Evolutionary conservation across 2,888 invertebrate species (phyloP), one percentile per base, ranked within the genome.

Genomic region (Cheilosia urbana): DNA sequence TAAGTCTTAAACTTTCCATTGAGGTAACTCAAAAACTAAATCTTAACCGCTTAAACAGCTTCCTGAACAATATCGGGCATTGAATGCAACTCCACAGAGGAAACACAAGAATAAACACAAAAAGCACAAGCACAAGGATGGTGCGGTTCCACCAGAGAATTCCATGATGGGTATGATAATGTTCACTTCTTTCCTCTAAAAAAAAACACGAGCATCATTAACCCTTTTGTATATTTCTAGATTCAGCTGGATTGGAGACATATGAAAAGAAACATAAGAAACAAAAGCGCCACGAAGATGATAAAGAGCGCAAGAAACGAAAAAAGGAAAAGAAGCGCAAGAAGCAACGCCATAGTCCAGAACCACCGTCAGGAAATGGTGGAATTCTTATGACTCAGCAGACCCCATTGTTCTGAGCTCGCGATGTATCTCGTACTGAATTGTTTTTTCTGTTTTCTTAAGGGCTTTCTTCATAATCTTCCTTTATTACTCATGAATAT

Each of bases 201-300:
- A 5, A 27, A 2, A 24, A 51, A 7, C 34, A 24, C 21, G 5
- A 37, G 3, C 9, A n/a, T 0, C 11, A n/a, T 1, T 4, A 42
- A 63, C 19, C 27, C 1, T 60, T 5, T 17, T 27, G 88, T 68
- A 2, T 78, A 60, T 34, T 84, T 78, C 15, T 90, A 94, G 95
- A 95, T 90, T 94, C 94, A 37, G 93, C 94, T 83, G 94, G 94
- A 84, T 95, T 95, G 78, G 97, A 97, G 91, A 96, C 97, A 19
- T 97, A 97, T 89, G 98, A 98, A 90, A 98, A 98, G 94, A 98
- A 98, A 91, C 98, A 98, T 92, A 98, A 98, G 94, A 98, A 98
- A 91, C 97, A 97, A 90, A 98, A 97, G 91, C 94, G 97, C 45
- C 97, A 98, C 89, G 98, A 98, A 89, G 98, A 98, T 88, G 98